Base-by-base conservation (phyloP, 2,113 vertebrate genomes). In the Panthera uncia region DNA sequence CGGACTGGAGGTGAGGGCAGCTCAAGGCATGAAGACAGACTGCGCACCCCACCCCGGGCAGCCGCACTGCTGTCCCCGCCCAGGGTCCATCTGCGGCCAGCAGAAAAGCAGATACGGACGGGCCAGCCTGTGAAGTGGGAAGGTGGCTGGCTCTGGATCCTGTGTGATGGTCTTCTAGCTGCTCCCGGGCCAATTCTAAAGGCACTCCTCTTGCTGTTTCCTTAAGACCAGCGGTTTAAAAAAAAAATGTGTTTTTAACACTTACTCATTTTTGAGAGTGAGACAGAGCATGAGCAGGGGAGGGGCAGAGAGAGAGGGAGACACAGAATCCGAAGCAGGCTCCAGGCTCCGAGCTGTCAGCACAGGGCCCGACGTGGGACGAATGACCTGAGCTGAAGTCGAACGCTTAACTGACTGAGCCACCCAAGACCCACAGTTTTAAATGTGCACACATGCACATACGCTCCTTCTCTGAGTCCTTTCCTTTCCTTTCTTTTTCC, bases 101-200 rank as follows among this genome's bases (percentile, higher is more conserved):
- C 65, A n/a, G 33, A 73, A 73, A 33, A 61, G 45, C 23, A 7
- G 50, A 11, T 29, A 2, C 2, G 8, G 45, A 41, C 15, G 27
- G 25, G 13, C 78, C 0, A 0, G 3, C 31, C 52, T 69, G 27
- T 31, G 74, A 4, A 12, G 21, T 2, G 21, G 7, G 57, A 21
- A 15, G 61, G 74, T 27, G 65, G 27, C 74, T 79, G 13, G 18
- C 38, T 88, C 25, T 79, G 14, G 1, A 9, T 87, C 11, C 63
- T 15, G 14, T 61, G 38, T 87, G 45, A 15, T 78, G 33, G 14
- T 25, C 81, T 74, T 25, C 81, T 80, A 19, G 38, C 48, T 66
- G 12, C 66, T 97, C 4, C 41, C 48, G 73, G 41, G 73, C 38
- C 74, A 45, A 0, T 90, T 71, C 36, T 69, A 33, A 63, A 79